Evolutionary conservation across 2,797 vertebrate species (phyloP).

Genomic region (Selene dorsalis): DNA sequence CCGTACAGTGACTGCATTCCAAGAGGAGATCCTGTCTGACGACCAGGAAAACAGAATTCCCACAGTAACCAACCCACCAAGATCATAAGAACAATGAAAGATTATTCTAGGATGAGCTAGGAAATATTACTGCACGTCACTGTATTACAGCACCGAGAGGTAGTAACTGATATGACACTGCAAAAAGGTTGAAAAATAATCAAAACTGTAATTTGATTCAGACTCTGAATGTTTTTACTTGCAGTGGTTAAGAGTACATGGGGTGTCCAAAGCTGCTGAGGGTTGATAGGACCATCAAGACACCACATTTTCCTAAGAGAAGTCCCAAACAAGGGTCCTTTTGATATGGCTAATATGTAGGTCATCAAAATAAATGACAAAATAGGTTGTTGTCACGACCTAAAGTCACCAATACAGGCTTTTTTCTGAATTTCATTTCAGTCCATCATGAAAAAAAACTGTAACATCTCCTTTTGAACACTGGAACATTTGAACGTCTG

Average conservation of each 20-base stretch:
- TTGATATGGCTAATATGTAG: not conserved
- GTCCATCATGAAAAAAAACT: too few species aligned
- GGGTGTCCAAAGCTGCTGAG: not conserved
- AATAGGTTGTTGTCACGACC: too few species aligned
- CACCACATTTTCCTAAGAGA: not conserved
- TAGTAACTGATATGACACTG: not conserved
- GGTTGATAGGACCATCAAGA: not conserved
- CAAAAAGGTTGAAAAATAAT: too few species aligned
- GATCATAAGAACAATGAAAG: conserved; percentile 23
- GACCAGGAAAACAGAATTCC: conserved; percentile 32
- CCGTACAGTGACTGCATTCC: conserved; percentile 43
- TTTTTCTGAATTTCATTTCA: not conserved
- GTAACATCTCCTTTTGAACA: too few species aligned
- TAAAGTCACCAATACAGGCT: not conserved
- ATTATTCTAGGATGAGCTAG: not conserved
- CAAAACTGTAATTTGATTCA: not conserved
- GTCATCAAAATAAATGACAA: not conserved
- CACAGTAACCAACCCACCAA: conserved; percentile 24
- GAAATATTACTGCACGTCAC: not conserved
- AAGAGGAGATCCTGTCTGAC: conserved; percentile 35
- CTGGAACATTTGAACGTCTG: too few species aligned
- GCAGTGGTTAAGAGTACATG: too few species aligned
- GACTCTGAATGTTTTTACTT: not conserved
- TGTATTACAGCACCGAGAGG: not conserved
- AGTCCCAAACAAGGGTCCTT: not conserved